These are phyloP conservation scores for Drosophila mulleri DNA, from an alignment of 2,888 invertebrate genomes.

Conservation along the genomic window DNA sequence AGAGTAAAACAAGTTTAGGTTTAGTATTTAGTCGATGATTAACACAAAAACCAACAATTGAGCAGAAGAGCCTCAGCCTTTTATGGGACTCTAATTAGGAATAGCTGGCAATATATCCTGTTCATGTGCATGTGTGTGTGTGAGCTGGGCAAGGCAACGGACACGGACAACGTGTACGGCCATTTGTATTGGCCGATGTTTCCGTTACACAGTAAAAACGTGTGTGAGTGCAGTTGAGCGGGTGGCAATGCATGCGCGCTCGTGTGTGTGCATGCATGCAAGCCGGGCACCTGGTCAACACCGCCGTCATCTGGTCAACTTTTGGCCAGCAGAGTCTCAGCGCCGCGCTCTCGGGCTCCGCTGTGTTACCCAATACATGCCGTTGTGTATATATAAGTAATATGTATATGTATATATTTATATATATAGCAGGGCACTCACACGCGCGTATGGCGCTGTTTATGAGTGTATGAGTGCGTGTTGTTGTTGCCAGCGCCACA, in stretches of 20 bases:
- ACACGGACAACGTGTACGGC: conserved; percentile 64
- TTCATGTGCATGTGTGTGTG: not conserved
- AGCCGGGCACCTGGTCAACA: conserved; percentile 70
- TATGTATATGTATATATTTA: conserved; percentile 18
- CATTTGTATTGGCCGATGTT: conserved; percentile 49
- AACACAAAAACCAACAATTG: conserved; percentile 11
- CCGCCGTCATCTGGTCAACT: conserved; percentile 53
- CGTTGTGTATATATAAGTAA: conserved; percentile 29
- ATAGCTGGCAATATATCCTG: conserved; percentile 19
- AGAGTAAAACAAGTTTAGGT: conserved; percentile 53
- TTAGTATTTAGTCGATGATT: conserved; percentile 27
- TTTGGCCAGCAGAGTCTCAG: conserved; percentile 50
- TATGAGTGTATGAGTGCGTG: conserved; percentile 26
- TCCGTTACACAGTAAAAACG: conserved; percentile 61
- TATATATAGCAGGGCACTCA: conserved; percentile 32
- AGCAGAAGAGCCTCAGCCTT: conserved; percentile 3
- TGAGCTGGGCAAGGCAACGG: conserved; percentile 20
- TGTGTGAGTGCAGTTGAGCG: conserved; percentile 37
- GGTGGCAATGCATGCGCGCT: conserved; percentile 16
- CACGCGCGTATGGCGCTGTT: conserved; percentile 21
- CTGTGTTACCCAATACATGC: conserved; percentile 74
- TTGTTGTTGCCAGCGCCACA: conserved; percentile 70
- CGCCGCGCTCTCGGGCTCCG: conserved; percentile 32
- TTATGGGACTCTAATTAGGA: conserved; percentile 48
- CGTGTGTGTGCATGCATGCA: conserved; percentile 44